These are phyloP conservation scores for Isurus oxyrinchus DNA, from an alignment of 2,113 vertebrate species.

Conservation along the genomic window DNA sequence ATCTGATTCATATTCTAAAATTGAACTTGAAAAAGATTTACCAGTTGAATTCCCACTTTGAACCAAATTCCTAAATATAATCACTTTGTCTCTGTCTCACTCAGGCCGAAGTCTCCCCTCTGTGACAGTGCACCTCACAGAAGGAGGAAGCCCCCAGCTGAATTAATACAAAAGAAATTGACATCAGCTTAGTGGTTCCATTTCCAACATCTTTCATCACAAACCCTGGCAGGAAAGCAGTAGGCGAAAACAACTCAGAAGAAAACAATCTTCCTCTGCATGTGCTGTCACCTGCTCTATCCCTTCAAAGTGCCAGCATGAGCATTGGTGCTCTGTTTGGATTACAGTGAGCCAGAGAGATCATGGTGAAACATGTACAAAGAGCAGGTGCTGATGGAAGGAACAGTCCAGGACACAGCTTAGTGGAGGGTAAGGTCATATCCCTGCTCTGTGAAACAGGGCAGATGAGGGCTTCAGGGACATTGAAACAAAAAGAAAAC, in stretches of 20 bases:
- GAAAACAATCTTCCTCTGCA: background rate
- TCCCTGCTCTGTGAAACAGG: background rate
- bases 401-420: background rate
- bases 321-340: background rate
- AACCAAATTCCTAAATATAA: too few relatives aligned
- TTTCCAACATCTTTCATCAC: background rate
- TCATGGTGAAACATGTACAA: background rate
- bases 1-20: too few relatives aligned
- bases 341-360: background rate
- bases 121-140: background rate
- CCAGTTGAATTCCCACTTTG: too few relatives aligned
- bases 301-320: background rate
- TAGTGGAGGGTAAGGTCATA: background rate
- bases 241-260: background rate
- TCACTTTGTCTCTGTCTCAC: too few relatives aligned
- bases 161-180: background rate
- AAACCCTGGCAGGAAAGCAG: background rate
- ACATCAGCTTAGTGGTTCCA: background rate
- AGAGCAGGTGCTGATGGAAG: background rate
- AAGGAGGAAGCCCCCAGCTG: background rate
- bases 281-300: background rate
- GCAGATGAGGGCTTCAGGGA: background rate
- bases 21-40: too few relatives aligned
- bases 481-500: background rate
- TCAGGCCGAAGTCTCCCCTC: too few relatives aligned